Base-by-base conservation (phyloP, 2,888 invertebrate genomes). In the Congeria kusceri region DNA sequence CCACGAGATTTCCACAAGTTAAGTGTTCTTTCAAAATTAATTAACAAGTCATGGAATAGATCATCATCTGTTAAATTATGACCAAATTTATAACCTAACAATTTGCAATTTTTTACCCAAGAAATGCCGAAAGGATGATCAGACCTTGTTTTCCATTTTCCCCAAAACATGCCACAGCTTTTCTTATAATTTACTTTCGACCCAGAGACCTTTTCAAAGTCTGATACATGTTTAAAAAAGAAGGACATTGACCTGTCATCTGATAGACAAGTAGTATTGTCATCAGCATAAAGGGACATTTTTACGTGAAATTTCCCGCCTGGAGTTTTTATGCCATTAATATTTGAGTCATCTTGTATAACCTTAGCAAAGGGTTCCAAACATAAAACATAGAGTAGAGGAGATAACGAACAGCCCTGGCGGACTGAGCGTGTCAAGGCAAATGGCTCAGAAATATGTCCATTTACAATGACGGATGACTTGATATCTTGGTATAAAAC, bases 401-500 rank as follows among this genome's bases (percentile, higher is more conserved):
- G 79, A n/a, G 57, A 71, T 13, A 77, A 59, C n/a, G 74, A 59
- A 58, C 83, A 80, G 15, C 83, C 84, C 62, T 83, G 83, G 53
- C 78, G 44, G 13, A 80, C 80, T n/a, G 66, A 56, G 9, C 83
- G 28, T 47, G 39, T 27, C 25, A 84, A 53, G 18, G 63, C n/a
- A 46, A 76, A 68, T 39, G 77, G 46, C 18, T 72, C 29, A 2
- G 80, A 80, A 49, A 84, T 80, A 64, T 56, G 49, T 23, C 61
- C 67, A 57, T 82, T 82, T 3, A 81, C 74, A n/a, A 75, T 75
- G 15, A 82, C 77, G 0, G 77, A 77, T 25, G 81, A 79, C 18
- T 46, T 64, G 29, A 84, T 70, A 32, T 78, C 72, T 25, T 53
- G 71, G 59, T 87, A 86, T 44, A 86, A 76, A 27, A 85, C 69